phyloP scores from a whole-genome alignment of 2,888 invertebrate genomes.

The Parnassius orleans region DNA sequence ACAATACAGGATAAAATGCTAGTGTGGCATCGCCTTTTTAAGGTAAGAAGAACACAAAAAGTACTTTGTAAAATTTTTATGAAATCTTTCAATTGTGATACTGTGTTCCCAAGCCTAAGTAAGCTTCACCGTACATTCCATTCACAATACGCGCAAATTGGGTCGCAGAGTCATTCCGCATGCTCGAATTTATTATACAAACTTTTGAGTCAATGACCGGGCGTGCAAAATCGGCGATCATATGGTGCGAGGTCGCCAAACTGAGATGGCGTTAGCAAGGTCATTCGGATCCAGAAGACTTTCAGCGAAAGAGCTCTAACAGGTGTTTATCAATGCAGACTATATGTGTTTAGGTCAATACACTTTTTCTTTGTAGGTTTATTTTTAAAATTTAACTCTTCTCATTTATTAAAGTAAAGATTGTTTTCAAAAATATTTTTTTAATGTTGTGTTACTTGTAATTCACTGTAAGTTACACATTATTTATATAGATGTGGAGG shows the following conservation, averaged over 20 bases:
- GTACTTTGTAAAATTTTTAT: too few relatives aligned
- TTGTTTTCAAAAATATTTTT: too few relatives aligned
- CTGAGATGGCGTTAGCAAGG: conserved; percentile 62
- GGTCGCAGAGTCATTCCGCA: conserved; percentile 56
- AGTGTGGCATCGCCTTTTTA: too few relatives aligned
- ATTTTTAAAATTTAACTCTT: background rate
- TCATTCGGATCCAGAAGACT: conserved; percentile 41
- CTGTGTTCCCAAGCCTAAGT: too few relatives aligned
- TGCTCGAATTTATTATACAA: conserved; percentile 53
- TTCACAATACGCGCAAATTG: conserved; percentile 44
- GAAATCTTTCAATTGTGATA: too few relatives aligned
- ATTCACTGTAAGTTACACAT: too few relatives aligned
- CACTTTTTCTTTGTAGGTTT: conserved; percentile 10
- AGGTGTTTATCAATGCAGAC: conserved; percentile 15
- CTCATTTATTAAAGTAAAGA: background rate
- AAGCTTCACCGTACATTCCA: conserved; percentile 26
- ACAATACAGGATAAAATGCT: too few relatives aligned
- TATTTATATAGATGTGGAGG: too few relatives aligned
- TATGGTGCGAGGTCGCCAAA: conserved; percentile 67
- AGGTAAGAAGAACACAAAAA: too few relatives aligned
- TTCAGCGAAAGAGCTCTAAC: conserved; percentile 18
- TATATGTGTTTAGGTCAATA: conserved; percentile 7
- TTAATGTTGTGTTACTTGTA: too few relatives aligned
- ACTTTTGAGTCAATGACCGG: conserved; percentile 64
- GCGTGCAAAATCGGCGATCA: conserved; percentile 54